Evolutionary conservation across 30 jellyfish, hydroid and myxozoan genomes (phyloP), one percentile per base, ranked within the genome.

Genomic region (Calvadosia cruxmelitensis): DNA sequence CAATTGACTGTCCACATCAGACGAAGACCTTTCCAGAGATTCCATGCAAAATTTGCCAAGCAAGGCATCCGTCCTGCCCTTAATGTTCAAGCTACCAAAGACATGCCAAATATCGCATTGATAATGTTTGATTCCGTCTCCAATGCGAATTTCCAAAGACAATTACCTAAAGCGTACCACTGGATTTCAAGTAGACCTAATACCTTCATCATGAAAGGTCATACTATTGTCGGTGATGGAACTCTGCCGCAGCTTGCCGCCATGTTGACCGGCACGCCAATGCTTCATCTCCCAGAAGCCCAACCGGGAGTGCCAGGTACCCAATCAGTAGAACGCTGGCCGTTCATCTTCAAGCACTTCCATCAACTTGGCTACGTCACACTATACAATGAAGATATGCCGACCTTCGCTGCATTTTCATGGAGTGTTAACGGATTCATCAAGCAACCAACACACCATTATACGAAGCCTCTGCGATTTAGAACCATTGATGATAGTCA

Each of bases 171-270:
- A 23, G 65, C 75, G 0, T 36, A 27, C 31, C 27, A 68, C 27
- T 70, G 67, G 33, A 23, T 82, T 12, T 5, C 26, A 49, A 20
- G 20, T 10, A 33, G 62, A 24, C 36, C 33, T n/a, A 63, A 57
- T 28, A 29, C 82, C 7, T 63, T 66, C 50, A 25, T 53, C 3
- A 73, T 82, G 49, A 57, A 74, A 0, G 86, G 83, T 13, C 87
- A 82, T 52, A 34, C 88, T 0, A 82, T 82, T 2, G 87, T 74
- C 16, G 94, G 94, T 23, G 94, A 82, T 53, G 94, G 88, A n/a
- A 82, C 94, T 42, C 72, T 87, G 23, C 85, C 75, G 32, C 88
- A 82, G 49, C 66, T 82, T 27, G 72, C 80, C 63, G 94, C 94
- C 66, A 82, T 82, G 88, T 66, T 82, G 15, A 62, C 65, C 26